A percentile compares a stretch with the other conserved stretches of the same genome.
phyloP scores from a whole-genome alignment of 2,888 invertebrate species.

The Ariolimax columbianus region DNA sequence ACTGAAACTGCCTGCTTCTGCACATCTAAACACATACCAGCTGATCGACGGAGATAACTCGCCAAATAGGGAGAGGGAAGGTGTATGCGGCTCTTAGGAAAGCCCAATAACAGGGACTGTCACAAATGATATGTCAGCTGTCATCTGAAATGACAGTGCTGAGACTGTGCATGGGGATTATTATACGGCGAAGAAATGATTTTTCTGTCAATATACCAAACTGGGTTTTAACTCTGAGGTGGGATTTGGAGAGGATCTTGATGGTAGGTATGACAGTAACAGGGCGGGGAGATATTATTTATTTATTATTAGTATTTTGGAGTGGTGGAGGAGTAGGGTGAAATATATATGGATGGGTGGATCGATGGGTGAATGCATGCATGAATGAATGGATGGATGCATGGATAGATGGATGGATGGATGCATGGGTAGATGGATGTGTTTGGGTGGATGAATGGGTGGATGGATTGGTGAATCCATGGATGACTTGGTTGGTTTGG shows the following conservation, averaged over 20 bases:
- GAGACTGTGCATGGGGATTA: neutral
- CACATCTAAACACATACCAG: neutral
- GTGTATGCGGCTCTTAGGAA: no score
- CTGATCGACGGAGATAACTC: neutral
- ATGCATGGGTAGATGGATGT: no score
- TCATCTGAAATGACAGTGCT: constrained; percentile 21
- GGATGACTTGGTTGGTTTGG: neutral
- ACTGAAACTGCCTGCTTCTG: neutral
- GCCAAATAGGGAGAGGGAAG: no score
- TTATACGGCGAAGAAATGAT: neutral
- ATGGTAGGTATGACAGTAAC: neutral
- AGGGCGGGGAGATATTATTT: no score
- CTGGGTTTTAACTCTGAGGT: neutral
- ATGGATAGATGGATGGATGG: no score
- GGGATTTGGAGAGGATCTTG: neutral
- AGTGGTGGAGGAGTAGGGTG: neutral
- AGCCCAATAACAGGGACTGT: neutral
- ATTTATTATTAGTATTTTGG: neutral
- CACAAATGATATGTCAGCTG: constrained; percentile 24
- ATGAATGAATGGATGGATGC: no score
- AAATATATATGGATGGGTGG: neutral
- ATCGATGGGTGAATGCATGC: no score
- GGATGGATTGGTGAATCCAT: no score
- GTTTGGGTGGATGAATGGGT: no score
- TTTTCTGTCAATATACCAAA: neutral